phyloP scores from a whole-genome alignment of 92 coral and sea anemone species.

The Epizoanthus rinbou region DNA sequence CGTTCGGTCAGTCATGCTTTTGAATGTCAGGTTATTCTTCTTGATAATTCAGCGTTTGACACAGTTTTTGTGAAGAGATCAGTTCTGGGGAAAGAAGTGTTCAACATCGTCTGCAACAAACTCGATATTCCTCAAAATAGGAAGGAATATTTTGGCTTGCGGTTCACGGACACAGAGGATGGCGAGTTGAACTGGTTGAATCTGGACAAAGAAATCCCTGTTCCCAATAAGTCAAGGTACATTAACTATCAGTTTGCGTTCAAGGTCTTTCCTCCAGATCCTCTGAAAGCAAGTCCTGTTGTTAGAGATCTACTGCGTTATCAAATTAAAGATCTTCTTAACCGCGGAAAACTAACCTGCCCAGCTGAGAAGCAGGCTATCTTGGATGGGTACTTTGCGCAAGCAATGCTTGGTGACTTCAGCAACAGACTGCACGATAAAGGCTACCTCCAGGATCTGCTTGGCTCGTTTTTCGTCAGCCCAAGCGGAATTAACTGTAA shows the following conservation, averaged over 20 bases:
- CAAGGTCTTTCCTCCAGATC: constrained; percentile 80
- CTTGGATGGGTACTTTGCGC: constrained; percentile 89
- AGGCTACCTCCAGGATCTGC: constrained; percentile 86
- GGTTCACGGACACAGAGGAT: constrained; percentile 75
- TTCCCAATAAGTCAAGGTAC: constrained; percentile 56
- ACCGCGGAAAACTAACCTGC: constrained; percentile 75
- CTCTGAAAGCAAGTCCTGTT: constrained; percentile 54
- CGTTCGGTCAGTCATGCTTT: constrained; percentile 43
- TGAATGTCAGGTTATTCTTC: constrained; percentile 74
- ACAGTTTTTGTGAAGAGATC: constrained; percentile 55
- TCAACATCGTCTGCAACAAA: constrained; percentile 72
- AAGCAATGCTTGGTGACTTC: constrained; percentile 88
- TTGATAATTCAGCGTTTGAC: constrained; percentile 75
- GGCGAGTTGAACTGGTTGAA: constrained; percentile 88
- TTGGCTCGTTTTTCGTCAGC: constrained; percentile 77
- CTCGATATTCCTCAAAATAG: constrained; percentile 59
- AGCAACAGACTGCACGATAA: constrained; percentile 59
- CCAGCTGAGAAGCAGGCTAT: constrained; percentile 73
- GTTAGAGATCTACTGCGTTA: constrained; percentile 49
- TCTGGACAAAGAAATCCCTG: constrained; percentile 62
- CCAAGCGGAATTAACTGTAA: constrained; percentile 90
- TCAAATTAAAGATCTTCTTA: constrained; percentile 79
- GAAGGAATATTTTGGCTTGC: constrained; percentile 86
- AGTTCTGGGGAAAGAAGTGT: constrained; percentile 56
- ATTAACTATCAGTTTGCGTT: constrained; percentile 77